Evolutionary conservation across 1,140 invertebrate species (phyloP), one percentile per base, ranked within the genome.

Genomic region (Drosophila varians): DNA sequence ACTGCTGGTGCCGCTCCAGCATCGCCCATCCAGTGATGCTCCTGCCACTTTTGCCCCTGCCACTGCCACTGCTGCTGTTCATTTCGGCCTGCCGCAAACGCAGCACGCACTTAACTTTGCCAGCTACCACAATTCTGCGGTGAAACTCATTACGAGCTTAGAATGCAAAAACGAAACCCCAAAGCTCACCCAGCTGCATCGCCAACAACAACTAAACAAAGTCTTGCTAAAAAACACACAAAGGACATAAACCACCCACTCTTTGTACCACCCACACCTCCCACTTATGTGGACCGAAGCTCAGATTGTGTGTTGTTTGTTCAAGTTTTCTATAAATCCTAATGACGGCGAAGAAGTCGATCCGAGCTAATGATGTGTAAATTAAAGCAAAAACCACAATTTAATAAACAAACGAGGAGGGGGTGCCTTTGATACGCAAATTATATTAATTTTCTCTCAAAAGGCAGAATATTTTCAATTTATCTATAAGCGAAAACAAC

Each of bases 111-210:
- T 84, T 84, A 86, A 84, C 80, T 84, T 84, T 86, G 46, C 72
- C 82, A 74, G 72, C 76, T 73, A 75, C 80, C 80, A 73, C 76
- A 86, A 84, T 80, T 68, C 80, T 84, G 80, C 68, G 80, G 80
- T 80, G 51, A 84, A 84, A 84, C 80, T 84, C 80, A 84, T 84
- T 84, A 84, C 80, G 80, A 80, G 80, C 82, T 84, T 84, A 84
- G 80, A 84, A 84, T 74, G 80, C 80, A 84, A 84, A 84, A 86
- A 86, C 72, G 46, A 79, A 76, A 84, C 57, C 80, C 53, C 51
- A 76, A 31, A 34, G 23, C 54, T 47, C 55, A 54, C 54, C 52
- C 56, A 73, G 8, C 25, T 49, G 34, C 62, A 43, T 19, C 28
- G 38, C 31, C 62, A 47, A 18, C 62, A 65, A 65, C 58, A 64